Evolutionary conservation across 2,888 invertebrate species (phyloP), one percentile per base, ranked within the genome.

Genomic region (Cheilosia pagana): DNA sequence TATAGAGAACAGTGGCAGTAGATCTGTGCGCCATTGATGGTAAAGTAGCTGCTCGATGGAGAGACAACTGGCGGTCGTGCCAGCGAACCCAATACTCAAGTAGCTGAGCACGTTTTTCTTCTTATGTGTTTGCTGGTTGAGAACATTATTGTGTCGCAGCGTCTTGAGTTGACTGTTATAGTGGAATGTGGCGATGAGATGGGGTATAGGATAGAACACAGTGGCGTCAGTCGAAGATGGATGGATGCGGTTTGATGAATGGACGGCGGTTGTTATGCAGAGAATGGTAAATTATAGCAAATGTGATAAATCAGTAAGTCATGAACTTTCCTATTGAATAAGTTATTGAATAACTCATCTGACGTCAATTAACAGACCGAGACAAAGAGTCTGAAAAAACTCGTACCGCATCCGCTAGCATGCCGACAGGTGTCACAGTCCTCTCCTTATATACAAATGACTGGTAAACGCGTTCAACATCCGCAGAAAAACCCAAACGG

Each of bases 1-100:
- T n/a, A n/a, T n/a, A n/a, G 52, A 62, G 23, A 43, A 25, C 48
- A 48, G 60, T 10, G 45, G 39, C 7, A 28, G 52, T 14, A 25
- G 35, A 35, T 35, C 41, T 16, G 14, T 60, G 19, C 45, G 31
- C 16, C 53, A 31, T 23, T 35, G 25, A 16, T 60, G 48, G n/a
- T 4, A 21, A 16, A 35, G 12, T 57, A 48, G 55, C 16, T 23
- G 28, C 0, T 31, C 53, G 43, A 62, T 14, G 25, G 35, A 14
- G 65, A 6, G 39, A 53, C 45, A 8, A 23, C 31, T 16, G 31
- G 12, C 21, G 21, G 21, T 21, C 14, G 50, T 45, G 63, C 35
- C 63, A 43, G 53, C 50, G 12, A 28, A 28, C 35, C 57, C 35
- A 35, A 28, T 65, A 50, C n/a, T 50, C 45, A 65, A 10, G 43